Evolutionary conservation across 1,140 invertebrate species (phyloP).

Genomic region (Ctenoplectra terminalis): DNA sequence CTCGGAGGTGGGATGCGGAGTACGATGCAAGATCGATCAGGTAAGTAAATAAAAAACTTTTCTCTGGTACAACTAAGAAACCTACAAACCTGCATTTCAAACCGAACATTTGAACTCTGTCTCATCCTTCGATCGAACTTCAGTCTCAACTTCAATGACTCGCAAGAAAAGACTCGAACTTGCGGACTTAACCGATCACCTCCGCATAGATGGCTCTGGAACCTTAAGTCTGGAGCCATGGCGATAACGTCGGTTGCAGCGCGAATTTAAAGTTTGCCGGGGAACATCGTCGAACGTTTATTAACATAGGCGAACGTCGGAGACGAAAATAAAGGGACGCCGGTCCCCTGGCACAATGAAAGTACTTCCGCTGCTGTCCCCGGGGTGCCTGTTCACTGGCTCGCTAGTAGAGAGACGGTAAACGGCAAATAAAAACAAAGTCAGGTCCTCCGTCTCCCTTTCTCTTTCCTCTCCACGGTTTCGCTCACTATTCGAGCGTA

Average conservation of each 20-base stretch:
- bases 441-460: conserved; percentile 60
- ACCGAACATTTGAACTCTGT: no score
- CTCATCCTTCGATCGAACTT: not conserved
- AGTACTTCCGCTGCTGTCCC: conserved; percentile 69
- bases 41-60: conserved; percentile 67
- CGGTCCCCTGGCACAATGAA: conserved; percentile 71
- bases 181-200: not conserved
- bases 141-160: not conserved
- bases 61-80: not conserved
- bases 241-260: not conserved
- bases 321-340: conserved; percentile 71
- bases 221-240: not conserved
- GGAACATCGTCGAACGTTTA: conserved; percentile 42
- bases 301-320: conserved; percentile 61
- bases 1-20: conserved; percentile 85
- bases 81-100: no score
- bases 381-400: conserved; percentile 57
- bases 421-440: conserved; percentile 76
- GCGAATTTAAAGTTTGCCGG: conserved; percentile 37
- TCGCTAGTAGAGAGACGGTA: conserved; percentile 65
- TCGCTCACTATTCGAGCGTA: not conserved
- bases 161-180: not conserved
- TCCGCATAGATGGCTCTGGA: not conserved
- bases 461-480: not conserved
- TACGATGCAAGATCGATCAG: conserved; percentile 85